phyloP scores from a whole-genome alignment of 1,140 invertebrate species.

The Caenorhabditis tropicalis region DNA sequence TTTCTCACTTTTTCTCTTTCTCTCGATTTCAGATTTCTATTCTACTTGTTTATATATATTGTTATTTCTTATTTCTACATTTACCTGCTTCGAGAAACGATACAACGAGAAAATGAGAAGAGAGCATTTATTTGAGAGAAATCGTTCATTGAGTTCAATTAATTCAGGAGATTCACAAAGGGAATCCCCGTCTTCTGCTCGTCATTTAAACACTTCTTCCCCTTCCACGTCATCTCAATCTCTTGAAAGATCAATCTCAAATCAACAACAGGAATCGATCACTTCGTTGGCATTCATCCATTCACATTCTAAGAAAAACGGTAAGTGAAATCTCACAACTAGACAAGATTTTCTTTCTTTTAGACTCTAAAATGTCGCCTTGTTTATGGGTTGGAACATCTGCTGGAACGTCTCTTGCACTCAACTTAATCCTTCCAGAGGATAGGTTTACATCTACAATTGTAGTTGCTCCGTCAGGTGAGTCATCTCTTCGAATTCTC shows the following conservation, averaged over 20 bases:
- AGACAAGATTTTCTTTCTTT: slow-evolving; percentile 21
- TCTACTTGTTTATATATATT: neutral
- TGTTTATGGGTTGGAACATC: slow-evolving; percentile 70
- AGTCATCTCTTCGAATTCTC: neutral
- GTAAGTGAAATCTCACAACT: slow-evolving; percentile 55
- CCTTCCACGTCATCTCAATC: slow-evolving; percentile 42
- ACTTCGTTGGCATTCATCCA: slow-evolving; percentile 64
- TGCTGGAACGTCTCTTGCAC: slow-evolving; percentile 61
- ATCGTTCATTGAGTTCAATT: neutral
- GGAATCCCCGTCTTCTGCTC: slow-evolving; percentile 33
- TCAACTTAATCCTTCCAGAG: slow-evolving; percentile 65
- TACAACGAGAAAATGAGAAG: neutral
- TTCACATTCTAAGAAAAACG: slow-evolving; percentile 61
- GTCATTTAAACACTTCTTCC: neutral
- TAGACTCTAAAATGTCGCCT: slow-evolving; percentile 63
- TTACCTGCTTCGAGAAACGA: neutral
- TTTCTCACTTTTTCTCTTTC: neutral
- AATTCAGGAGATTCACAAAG: slow-evolving; percentile 53
- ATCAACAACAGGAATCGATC: slow-evolving; percentile 58
- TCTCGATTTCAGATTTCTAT: neutral
- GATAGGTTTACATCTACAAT: slow-evolving; percentile 64
- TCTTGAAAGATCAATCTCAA: slow-evolving; percentile 34
- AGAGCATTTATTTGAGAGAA: neutral
- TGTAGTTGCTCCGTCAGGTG: slow-evolving; percentile 56
- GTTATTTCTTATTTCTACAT: neutral